Conservation (phyloP, 2,113 vertebrate genomes). For the Myanophis thanlyinensis region DNA sequence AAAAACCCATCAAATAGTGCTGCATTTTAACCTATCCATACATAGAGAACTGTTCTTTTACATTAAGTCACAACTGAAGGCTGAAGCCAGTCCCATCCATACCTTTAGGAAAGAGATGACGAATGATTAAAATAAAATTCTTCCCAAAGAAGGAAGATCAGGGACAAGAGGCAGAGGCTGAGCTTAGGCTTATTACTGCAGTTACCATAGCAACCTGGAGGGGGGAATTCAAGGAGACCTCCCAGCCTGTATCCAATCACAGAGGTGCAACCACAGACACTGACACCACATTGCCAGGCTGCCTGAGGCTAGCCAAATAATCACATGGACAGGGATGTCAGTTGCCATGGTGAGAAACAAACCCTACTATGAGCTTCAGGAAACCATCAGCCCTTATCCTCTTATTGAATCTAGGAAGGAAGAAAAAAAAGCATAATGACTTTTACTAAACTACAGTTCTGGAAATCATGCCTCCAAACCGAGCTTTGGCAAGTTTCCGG, state of each 20-base stretch:
- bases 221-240: not conserved
- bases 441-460: not conserved
- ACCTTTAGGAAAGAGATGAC: not conserved
- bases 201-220: not conserved
- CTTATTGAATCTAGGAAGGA: not conserved
- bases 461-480: not conserved
- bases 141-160: not conserved
- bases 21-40: not conserved
- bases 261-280: not conserved
- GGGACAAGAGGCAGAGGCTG: not conserved
- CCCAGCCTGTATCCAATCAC: not conserved
- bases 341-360: conserved; percentile 10
- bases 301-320: conserved; percentile 1
- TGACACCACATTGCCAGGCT: not conserved
- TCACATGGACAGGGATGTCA: not conserved
- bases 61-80: not conserved
- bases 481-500: not conserved
- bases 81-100: not conserved
- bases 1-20: not conserved
- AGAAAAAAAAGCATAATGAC: not conserved
- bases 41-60: not conserved
- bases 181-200: not conserved
- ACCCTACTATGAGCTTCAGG: not conserved
- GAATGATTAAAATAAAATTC: not conserved
- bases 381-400: not conserved